Evolutionary conservation across 2,797 vertebrate species (phyloP).

Genomic region (Poeciliopsis presidionis): DNA sequence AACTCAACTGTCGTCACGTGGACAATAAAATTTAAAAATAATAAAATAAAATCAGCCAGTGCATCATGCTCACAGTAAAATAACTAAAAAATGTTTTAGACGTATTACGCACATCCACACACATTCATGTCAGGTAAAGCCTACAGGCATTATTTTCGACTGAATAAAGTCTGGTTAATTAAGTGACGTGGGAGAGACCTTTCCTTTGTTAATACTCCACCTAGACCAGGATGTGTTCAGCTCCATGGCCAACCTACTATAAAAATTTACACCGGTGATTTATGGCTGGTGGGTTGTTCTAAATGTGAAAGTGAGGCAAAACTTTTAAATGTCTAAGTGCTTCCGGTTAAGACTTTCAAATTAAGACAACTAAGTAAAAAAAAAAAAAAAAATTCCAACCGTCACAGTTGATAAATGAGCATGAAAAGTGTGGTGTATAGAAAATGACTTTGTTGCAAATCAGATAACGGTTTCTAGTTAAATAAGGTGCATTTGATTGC

Average conservation of each 20-base stretch:
- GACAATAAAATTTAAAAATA: too few relatives aligned
- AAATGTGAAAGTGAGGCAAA: not conserved
- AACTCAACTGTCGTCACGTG: too few relatives aligned
- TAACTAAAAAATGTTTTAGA: too few relatives aligned
- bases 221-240: not conserved
- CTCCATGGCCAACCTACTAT: not conserved
- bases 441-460: not conserved
- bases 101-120: too few relatives aligned
- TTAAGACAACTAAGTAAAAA: conserved; percentile 12
- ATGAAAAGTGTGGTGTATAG: not conserved
- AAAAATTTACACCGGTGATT: too few relatives aligned
- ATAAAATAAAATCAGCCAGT: too few relatives aligned
- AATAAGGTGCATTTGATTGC: not conserved
- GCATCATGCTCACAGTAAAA: too few relatives aligned
- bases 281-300: not conserved
- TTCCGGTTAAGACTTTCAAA: conserved; percentile 36
- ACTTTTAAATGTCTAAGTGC: not conserved
- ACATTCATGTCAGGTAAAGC: too few relatives aligned
- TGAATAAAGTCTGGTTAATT: too few relatives aligned
- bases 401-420: not conserved
- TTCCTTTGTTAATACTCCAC: not conserved
- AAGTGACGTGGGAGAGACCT: too few relatives aligned
- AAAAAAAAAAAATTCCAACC: not conserved
- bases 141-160: too few relatives aligned
- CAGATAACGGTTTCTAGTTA: not conserved